Evolutionary conservation across 2,797 vertebrate species (phyloP).

Genomic region (Oreonectes daqikongensis): DNA sequence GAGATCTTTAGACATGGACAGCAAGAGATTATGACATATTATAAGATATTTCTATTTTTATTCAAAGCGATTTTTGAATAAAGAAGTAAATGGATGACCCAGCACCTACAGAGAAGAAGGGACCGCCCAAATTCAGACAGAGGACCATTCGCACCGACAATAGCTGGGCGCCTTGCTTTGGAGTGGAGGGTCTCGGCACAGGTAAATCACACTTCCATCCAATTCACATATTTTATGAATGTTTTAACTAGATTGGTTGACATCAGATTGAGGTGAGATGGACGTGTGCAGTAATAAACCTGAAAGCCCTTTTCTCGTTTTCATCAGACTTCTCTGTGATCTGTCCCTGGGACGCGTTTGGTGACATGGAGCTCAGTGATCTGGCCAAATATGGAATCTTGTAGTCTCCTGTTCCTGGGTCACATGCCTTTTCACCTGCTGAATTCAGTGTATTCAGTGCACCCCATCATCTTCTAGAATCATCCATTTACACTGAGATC

Average conservation of each 20-base stretch:
- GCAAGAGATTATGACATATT: no score
- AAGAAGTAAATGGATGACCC: constrained; percentile 43
- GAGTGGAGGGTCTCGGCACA: constrained; percentile 84
- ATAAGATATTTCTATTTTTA: no score
- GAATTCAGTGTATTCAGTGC: neutral
- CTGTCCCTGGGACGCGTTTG: constrained; percentile 74
- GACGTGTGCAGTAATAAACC: no score
- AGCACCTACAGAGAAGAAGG: constrained; percentile 58
- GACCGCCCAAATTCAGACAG: constrained; percentile 66
- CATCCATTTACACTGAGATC: neutral
- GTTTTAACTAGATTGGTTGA: no score
- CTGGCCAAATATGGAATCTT: constrained; percentile 72
- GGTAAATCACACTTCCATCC: constrained; percentile 44
- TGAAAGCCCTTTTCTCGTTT: neutral
- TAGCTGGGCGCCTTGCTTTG: constrained; percentile 76
- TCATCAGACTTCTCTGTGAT: constrained; percentile 69
- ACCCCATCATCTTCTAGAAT: neutral
- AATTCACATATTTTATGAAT: no score
- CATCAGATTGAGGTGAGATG: no score
- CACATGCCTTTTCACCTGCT: constrained; percentile 1
- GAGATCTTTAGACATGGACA: neutral
- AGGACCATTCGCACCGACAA: constrained; percentile 65
- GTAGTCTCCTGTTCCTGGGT: constrained; percentile 41
- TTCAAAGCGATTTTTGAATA: no score
- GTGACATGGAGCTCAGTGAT: constrained; percentile 72